A percentile compares a stretch with the other conserved stretches of the same genome.
Conservation (phyloP, 2,888 invertebrate species). For the Neuroscelio doddi region DNA sequence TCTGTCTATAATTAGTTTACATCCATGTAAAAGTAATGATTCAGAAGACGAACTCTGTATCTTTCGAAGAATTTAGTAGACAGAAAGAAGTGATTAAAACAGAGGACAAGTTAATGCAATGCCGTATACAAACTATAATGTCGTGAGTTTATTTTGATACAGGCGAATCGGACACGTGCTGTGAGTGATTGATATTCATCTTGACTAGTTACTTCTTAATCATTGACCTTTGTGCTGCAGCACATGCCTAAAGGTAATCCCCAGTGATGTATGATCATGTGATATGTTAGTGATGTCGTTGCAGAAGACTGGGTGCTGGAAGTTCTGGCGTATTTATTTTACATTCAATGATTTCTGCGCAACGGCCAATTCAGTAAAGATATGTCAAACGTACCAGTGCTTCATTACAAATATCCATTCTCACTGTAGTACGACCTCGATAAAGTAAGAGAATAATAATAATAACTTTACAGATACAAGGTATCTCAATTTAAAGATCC, state of each 20-base stretch:
- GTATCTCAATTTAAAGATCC: conserved; percentile 5
- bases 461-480: conserved; percentile 2
- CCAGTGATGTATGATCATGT: conserved; percentile 25
- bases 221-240: conserved; percentile 54
- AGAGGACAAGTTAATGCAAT: conserved; percentile 31
- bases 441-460: conserved; percentile 8
- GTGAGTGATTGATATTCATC: conserved; percentile 60
- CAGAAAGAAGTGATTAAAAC: conserved; percentile 19
- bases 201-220: conserved; percentile 58
- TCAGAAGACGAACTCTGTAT: no score
- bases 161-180: conserved; percentile 52
- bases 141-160: conserved; percentile 40
- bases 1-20: no score
- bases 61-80: background rate
- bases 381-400: conserved; percentile 1
- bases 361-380: conserved; percentile 15
- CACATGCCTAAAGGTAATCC: conserved; percentile 40
- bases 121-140: conserved; percentile 16
- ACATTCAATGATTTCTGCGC: conserved; percentile 11
- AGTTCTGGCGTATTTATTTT: conserved; percentile 20
- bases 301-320: background rate
- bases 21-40: no score
- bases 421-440: background rate
- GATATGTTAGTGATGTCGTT: background rate
- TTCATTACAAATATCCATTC: conserved; percentile 12